Evolutionary conservation across 53 echinoderm and acorn worm species (phyloP).

Genomic region (Echinarachnius parma): DNA sequence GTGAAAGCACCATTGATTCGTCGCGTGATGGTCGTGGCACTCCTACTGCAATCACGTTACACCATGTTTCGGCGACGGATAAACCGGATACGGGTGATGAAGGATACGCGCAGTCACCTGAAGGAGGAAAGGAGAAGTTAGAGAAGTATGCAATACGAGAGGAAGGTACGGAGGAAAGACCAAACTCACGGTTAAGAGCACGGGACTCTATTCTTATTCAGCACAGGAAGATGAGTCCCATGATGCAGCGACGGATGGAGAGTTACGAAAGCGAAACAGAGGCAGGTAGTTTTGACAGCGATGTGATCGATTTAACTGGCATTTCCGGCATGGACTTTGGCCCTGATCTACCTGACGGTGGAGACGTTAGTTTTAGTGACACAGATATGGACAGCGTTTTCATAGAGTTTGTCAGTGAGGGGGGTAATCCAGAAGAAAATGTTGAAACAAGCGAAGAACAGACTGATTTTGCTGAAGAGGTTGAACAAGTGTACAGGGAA

Average conservation of each 20-base stretch:
- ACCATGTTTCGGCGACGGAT: no score
- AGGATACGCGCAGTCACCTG: no score
- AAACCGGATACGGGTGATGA: no score
- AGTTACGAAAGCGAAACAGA: constrained; percentile 12
- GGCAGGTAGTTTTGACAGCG: constrained; percentile 29
- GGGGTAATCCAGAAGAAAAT: background rate
- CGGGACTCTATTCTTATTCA: constrained; percentile 39
- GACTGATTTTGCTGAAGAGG: background rate
- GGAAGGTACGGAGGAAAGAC: constrained; percentile 5
- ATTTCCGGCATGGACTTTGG: constrained; percentile 32
- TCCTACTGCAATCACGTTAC: no score
- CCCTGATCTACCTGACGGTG: constrained; percentile 12
- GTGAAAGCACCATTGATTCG: no score
- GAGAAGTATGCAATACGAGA: no score
- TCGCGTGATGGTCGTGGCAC: no score
- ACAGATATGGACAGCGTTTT: constrained; percentile 29
- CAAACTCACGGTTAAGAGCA: constrained; percentile 29
- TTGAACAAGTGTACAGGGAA: background rate
- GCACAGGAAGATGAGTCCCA: constrained; percentile 37
- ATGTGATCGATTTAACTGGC: constrained; percentile 32
- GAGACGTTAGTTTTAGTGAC: background rate
- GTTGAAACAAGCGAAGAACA: background rate
- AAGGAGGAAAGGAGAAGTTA: background rate
- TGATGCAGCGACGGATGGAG: constrained; percentile 4
- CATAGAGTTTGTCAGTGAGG: constrained; percentile 21